Evolutionary conservation across 2,888 invertebrate species (phyloP), one percentile per base, ranked within the genome.

Genomic region (Schrankia costaestrigalis): DNA sequence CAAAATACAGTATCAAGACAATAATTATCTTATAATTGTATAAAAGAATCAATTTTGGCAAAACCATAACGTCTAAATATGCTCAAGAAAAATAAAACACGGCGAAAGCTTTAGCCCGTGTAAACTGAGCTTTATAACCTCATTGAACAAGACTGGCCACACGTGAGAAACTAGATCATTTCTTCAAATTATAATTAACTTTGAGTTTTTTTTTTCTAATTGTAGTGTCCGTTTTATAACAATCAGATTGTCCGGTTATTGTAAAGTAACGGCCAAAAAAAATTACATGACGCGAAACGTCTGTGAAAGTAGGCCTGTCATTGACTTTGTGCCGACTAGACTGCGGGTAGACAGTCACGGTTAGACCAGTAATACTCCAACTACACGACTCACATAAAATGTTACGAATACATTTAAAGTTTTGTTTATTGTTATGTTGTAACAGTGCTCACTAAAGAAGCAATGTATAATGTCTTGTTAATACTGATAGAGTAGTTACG

Each of bases 251-350:
- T 69, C 66, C 74, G 68, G 78, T 81, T 70, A 78, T 67, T 62
- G 63, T 71, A n/a, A n/a, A n/a, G n/a, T n/a, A 73, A 73, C 68
- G 70, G 66, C 62, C 52, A 64, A 82, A 80, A 80, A 75, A 71
- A 75, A 71, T 68, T 63, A 71, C 69, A 71, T 58, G 72, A 71
- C 69, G 63, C 56, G 60, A 63, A 57, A 65, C 50, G 68, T 53
- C 64, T 71, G 71, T 54, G 83, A 85, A 85, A 85, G 86, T 84
- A 67, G 82, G 77, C 70, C 74, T 78, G 80, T 61, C 78, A 69
- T 69, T 74, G 78, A 72, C 76, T 80, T 61, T 49, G 43, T 34
- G 29, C 9, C 63, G 79, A 73, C 84, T 81, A 86, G 86, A 86
- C 86, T 63, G 72, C 50, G 63, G 60, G 72, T 70, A 85, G 84